A percentile compares a stretch with the other conserved stretches of the same genome.
Conservation (phyloP, 2,888 invertebrate species). For the Ceraclea dissimilis region DNA sequence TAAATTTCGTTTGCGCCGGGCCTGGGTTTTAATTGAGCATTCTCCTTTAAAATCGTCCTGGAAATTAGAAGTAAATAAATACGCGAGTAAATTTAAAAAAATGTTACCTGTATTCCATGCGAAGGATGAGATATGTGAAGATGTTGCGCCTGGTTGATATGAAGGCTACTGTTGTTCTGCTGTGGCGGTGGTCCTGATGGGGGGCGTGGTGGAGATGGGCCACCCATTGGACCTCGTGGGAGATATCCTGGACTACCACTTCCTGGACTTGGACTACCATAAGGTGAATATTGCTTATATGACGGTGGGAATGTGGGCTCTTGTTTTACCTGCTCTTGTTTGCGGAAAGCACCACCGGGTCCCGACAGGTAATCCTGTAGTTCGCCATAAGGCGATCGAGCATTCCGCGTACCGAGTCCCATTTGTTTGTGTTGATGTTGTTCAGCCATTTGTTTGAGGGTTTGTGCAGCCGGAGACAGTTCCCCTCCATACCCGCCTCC, state of each 20-base stretch:
- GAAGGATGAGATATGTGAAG: slow-evolving; percentile 77
- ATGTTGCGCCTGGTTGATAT: slow-evolving; percentile 84
- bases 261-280: slow-evolving; percentile 54
- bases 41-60: too few relatives aligned
- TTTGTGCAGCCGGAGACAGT: slow-evolving; percentile 88
- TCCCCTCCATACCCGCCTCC: slow-evolving; percentile 55
- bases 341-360: slow-evolving; percentile 32
- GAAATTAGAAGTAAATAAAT: too few relatives aligned
- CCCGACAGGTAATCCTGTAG: slow-evolving; percentile 31
- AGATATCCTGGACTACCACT: slow-evolving; percentile 43
- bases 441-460: slow-evolving; percentile 94
- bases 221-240: slow-evolving; percentile 37
- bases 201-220: slow-evolving; percentile 34
- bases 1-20: too few relatives aligned
- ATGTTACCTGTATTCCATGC: slow-evolving; percentile 69
- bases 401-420: slow-evolving; percentile 48
- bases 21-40: too few relatives aligned
- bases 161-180: slow-evolving; percentile 42
- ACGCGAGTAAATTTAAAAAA: too few relatives aligned
- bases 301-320: slow-evolving; percentile 29
- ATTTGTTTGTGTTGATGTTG: slow-evolving; percentile 86
- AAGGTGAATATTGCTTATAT: slow-evolving; percentile 61
- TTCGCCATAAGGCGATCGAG: slow-evolving; percentile 31
- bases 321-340: slow-evolving; percentile 30
- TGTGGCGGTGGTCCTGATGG: slow-evolving; percentile 36